Conservation (phyloP, 2,797 vertebrate species). For the Triplophysa bombifrons region DNA sequence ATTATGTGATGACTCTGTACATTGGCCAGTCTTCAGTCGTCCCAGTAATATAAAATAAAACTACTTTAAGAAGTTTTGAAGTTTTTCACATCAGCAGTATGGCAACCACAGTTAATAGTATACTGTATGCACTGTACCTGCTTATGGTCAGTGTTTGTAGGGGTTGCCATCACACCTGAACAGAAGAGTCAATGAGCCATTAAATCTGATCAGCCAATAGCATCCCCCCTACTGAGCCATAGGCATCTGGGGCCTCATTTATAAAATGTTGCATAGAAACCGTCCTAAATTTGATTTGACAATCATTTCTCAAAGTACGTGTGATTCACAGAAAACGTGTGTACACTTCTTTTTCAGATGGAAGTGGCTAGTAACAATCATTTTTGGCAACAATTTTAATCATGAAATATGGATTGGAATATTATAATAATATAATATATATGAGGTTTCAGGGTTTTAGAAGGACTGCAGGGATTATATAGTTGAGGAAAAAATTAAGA, state of each 20-base stretch:
- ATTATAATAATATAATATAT: no score
- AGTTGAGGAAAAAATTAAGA: no score
- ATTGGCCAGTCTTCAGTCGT: neutral
- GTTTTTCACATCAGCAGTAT: conserved; percentile 1
- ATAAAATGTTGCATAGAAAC: neutral
- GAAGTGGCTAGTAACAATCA: no score
- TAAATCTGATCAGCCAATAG: conserved; percentile 31
- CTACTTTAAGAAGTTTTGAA: neutral
- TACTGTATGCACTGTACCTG: neutral
- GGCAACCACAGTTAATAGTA: conserved; percentile 7
- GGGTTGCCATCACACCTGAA: conserved; percentile 30
- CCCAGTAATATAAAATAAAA: neutral
- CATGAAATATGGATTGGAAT: no score
- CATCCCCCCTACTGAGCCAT: conserved; percentile 41
- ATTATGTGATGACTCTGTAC: neutral
- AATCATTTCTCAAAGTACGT: no score
- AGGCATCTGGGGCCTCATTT: conserved; percentile 3
- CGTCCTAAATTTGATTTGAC: no score
- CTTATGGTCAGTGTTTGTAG: neutral
- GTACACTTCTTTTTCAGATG: no score
- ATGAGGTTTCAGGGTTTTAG: no score
- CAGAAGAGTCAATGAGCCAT: conserved; percentile 39
- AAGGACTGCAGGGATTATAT: no score
- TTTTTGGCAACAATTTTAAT: no score
- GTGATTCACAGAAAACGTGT: no score